phyloP scores from a whole-genome alignment of 2,113 vertebrate species.

The Jaculus jaculus region DNA sequence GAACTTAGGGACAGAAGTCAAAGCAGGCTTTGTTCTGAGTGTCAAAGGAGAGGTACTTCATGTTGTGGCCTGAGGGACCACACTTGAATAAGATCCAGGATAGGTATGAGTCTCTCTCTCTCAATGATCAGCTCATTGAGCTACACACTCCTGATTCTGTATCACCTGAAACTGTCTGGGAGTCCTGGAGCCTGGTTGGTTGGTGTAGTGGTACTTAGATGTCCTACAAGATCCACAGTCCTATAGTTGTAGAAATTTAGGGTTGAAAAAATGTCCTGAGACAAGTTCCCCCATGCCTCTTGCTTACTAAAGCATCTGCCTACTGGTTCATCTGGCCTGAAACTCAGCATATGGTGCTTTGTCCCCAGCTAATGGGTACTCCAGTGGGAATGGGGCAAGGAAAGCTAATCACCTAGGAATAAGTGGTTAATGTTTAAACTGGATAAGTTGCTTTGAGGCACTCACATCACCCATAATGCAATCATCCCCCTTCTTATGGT shows the following conservation, averaged over 20 bases:
- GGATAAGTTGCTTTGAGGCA: slow-evolving; percentile 44
- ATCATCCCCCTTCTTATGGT: neutral
- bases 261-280: neutral
- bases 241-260: neutral
- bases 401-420: slow-evolving; percentile 38
- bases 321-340: neutral
- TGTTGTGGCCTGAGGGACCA: neutral
- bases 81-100: neutral
- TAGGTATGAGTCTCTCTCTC: neutral
- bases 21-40: neutral
- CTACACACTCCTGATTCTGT: neutral
- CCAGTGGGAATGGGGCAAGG: slow-evolving; percentile 19
- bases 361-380: neutral
- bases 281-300: neutral
- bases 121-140: neutral
- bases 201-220: neutral
- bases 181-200: neutral
- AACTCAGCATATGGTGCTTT: slow-evolving; percentile 9
- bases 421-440: slow-evolving; percentile 1
- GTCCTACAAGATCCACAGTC: neutral
- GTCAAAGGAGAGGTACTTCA: neutral
- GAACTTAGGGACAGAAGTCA: neutral
- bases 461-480: slow-evolving; percentile 27
- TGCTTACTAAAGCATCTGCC: neutral
- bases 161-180: neutral